Base-by-base conservation (phyloP, 2,113 vertebrate species). In the Alouatta palliata region DNA sequence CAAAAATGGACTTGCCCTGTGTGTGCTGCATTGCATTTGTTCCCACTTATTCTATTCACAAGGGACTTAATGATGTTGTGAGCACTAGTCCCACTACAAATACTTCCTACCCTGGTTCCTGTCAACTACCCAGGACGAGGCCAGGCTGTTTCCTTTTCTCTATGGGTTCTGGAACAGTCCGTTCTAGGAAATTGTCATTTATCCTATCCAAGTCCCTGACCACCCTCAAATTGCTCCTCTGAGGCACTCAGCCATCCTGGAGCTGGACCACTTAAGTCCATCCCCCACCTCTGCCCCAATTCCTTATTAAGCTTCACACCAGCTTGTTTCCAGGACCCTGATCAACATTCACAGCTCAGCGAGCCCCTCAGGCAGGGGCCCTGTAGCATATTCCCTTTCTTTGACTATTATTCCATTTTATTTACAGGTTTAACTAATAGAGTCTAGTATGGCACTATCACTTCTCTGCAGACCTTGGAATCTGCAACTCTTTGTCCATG, bases 121-220 rank as follows among this genome's bases (percentile, higher is more conserved):
- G 95, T 93, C 94, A 91, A 82, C 92, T 96, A 94, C 58, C 71
- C 92, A 47, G 92, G 87, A 96, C 0, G 5, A 92, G 90, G 95
- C 92, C 94, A 95, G 71, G 81, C 96, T 87, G 85, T 92, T 97
- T 98, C 97, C 96, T 96, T 97, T 97, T 75, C 94, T 96, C 81
- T 94, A 80, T 82, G 52, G 71, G 77, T 86, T 94, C 94, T 94
- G 92, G 97, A 97, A 97, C 97, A 97, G 76, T 9, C 49, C 2
- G 96, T 97, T 97, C 97, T 92, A 97, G 97, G 97, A 97, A 98
- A 92, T 86, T 96, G 94, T 92, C 96, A 91, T 96, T 92, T 97
- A 95, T 97, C 92, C 96, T 96, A 73, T 90, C 95, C 97, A 96
- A 97, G 87, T 97, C 97, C 90, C 96, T 94, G 87, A 94, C 45